Evolutionary conservation across 2,797 vertebrate genomes (phyloP).

Genomic region (Danio kyathit): DNA sequence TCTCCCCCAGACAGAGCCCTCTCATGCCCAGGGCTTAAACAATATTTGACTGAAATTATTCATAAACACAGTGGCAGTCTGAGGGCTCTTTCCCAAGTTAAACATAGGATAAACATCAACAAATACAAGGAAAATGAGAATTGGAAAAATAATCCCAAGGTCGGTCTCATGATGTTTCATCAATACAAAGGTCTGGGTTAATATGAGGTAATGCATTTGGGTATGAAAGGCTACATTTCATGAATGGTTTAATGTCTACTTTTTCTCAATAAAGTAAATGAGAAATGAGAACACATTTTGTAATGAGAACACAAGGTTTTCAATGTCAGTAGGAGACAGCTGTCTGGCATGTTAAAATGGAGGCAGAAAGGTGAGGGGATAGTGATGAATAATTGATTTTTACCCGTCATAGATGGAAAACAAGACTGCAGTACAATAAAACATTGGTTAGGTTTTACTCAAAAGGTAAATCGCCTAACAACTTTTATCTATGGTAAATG

Average conservation of each 20-base stretch:
- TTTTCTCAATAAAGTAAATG: neutral
- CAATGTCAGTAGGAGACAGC: neutral
- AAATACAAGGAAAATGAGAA: slow-evolving; percentile 45
- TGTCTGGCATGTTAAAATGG: neutral
- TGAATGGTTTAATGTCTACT: neutral
- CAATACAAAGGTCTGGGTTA: neutral
- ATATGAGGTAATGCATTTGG: slow-evolving; percentile 2
- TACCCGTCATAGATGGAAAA: neutral
- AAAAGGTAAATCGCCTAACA: neutral
- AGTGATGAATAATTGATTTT: neutral
- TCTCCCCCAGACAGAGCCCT: slow-evolving; percentile 22
- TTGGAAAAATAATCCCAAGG: slow-evolving; percentile 24
- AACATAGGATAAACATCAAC: slow-evolving; percentile 31
- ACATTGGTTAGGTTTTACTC: neutral
- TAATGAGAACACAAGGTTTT: neutral
- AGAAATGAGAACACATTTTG: neutral
- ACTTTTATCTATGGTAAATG: neutral
- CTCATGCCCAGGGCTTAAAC: slow-evolving; percentile 30
- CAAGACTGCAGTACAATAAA: neutral
- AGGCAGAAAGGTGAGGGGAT: neutral
- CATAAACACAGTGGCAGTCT: slow-evolving; percentile 46
- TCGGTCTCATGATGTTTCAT: neutral
- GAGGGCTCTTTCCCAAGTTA: slow-evolving; percentile 52
- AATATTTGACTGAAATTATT: slow-evolving; percentile 29
- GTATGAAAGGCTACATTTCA: neutral